Evolutionary conservation across 2,888 invertebrate genomes (phyloP).

Genomic region (Synergus itoensis): DNA sequence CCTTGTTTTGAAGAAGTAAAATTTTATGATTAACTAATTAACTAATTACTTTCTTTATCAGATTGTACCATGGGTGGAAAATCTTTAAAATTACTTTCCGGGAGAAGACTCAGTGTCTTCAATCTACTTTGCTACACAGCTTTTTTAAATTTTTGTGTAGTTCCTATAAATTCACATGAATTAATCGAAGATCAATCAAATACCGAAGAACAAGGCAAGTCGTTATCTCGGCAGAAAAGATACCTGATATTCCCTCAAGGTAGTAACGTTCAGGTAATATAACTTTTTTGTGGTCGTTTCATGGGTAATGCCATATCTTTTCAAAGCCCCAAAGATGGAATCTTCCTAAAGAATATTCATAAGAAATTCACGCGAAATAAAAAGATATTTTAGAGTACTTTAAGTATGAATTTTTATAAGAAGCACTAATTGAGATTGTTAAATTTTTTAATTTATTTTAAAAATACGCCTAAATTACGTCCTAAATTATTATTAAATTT

Average conservation of each 20-base stretch:
- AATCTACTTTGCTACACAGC: slow-evolving; percentile 12
- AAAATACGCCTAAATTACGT: too few relatives aligned
- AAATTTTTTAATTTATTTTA: too few relatives aligned
- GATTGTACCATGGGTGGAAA: slow-evolving; percentile 13
- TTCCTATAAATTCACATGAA: slow-evolving; percentile 16
- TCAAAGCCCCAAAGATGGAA: not conserved
- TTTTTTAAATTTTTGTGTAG: slow-evolving; percentile 37
- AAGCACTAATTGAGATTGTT: not conserved
- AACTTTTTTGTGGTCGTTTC: slow-evolving; percentile 7
- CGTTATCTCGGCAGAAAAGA: slow-evolving; percentile 80
- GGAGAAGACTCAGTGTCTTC: not conserved
- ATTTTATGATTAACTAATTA: not conserved
- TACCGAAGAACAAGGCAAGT: slow-evolving; percentile 37
- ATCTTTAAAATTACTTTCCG: slow-evolving; percentile 31
- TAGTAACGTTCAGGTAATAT: slow-evolving; percentile 82
- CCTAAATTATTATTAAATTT: slow-evolving; percentile 41
- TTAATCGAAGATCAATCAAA: not conserved
- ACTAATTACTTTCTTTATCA: not conserved
- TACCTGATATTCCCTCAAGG: slow-evolving; percentile 82
- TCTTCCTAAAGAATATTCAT: not conserved
- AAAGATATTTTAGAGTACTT: not conserved
- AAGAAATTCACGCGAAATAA: not conserved
- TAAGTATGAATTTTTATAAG: not conserved
- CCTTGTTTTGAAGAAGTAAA: not conserved
- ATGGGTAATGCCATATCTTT: not conserved